Evolutionary conservation across 2,888 invertebrate species (phyloP), one percentile per base, ranked within the genome.

Genomic region (Ametastegia equiseti): DNA sequence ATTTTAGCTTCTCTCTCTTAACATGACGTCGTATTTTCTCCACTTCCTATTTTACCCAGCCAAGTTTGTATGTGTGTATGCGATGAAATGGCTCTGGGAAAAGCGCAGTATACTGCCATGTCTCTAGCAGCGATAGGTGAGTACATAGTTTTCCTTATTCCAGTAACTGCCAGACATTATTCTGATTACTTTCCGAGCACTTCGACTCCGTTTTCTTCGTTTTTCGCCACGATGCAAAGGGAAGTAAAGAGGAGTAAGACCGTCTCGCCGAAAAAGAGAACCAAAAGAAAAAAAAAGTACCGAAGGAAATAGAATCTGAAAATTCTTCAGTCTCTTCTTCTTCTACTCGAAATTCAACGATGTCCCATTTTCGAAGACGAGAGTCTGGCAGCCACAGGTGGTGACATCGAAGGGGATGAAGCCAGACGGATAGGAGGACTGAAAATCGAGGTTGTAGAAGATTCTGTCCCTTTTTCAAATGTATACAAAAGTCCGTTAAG

Each of bases 181-280:
- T 71, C 71, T 71, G 71, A 71, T 71, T 71, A 71, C 71, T 71
- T 71, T 45, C 45, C 6, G 30, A 71, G 71, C 39, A 67, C 71
- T 71, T 27, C 23, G 2, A 15, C 30, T 23, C 27, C 23, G n/a
- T 6, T 1, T 45, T 36, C 11, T 11, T 39, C 6, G n/a, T 67
- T 39, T 67, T 3, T 39, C 5, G 1, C n/a, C 2, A 67, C n/a
- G 36, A 39, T 39, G 4, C n/a, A 39, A 19, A 2, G 2, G 7
- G 39, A 1, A n/a, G 9, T 67, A 23, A 6, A 39, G 39, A 23
- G 9, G 11, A 5, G n/a, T 19, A 19, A 67, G n/a, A n/a, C n/a
- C n/a, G n/a, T n/a, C n/a, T 23, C 60, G 30, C 15, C 60, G 15
- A 11, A 13, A 30, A 39, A 39, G 3, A n/a, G 0, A 39, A 33